Conservation (phyloP, 1,140 invertebrate genomes). For the Chymomyza costata region DNA sequence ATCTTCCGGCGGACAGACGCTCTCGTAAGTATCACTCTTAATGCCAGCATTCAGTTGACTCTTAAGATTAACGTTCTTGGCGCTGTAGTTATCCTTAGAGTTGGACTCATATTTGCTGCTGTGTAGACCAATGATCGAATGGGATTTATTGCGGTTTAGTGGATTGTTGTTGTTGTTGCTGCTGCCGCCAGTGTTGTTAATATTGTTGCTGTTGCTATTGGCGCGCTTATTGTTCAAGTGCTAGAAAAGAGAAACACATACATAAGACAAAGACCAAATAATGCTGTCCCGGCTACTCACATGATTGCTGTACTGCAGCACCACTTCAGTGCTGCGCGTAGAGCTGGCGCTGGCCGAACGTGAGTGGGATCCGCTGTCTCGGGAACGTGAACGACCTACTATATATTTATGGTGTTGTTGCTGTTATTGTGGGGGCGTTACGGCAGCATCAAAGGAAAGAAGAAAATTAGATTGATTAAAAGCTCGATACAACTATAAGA, state of each 20-base stretch:
- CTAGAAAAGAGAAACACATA: constrained; percentile 22
- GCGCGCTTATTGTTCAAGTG: constrained; percentile 52
- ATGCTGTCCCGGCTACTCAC: constrained; percentile 44
- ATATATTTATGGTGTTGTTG: constrained; percentile 56
- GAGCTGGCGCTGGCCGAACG: constrained; percentile 79
- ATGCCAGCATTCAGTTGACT: constrained; percentile 59
- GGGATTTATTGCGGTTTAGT: constrained; percentile 69
- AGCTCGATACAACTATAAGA: too few relatives aligned
- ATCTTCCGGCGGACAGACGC: constrained; percentile 74
- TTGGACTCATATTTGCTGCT: constrained; percentile 64
- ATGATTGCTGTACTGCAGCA: constrained; percentile 72
- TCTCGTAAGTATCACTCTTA: constrained; percentile 74
- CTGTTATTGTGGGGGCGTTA: too few relatives aligned
- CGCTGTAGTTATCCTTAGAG: constrained; percentile 55
- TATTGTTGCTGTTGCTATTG: constrained; percentile 43
- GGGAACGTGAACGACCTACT: constrained; percentile 76
- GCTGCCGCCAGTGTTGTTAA: constrained; percentile 8
- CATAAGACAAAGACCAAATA: too few relatives aligned
- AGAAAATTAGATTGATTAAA: neutral
- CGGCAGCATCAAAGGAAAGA: neutral
- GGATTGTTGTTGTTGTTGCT: constrained; percentile 45
- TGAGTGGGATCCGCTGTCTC: constrained; percentile 83
- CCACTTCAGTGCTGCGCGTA: constrained; percentile 74
- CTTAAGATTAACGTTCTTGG: constrained; percentile 63
- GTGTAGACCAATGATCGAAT: constrained; percentile 65